phyloP scores from a whole-genome alignment of 2,797 vertebrate genomes.

The Phoebastria nigripes region DNA sequence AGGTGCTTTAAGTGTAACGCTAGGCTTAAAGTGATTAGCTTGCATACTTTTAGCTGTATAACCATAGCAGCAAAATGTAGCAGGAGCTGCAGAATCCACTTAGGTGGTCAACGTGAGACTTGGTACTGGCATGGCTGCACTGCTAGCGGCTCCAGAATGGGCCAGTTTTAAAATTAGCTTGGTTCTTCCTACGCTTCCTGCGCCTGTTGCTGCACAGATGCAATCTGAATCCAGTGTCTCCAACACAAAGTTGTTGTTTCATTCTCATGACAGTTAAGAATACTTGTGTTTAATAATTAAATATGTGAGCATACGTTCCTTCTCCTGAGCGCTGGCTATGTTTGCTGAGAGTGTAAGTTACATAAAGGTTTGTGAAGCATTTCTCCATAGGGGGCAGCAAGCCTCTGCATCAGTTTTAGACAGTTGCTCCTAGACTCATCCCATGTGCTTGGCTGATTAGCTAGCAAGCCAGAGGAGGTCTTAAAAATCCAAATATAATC shows the following conservation, averaged over 20 bases:
- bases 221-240: neutral
- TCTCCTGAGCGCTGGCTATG: neutral
- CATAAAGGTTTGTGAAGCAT: neutral
- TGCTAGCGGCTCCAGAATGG: neutral
- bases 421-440: neutral
- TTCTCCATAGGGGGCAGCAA: slow-evolving; percentile 58
- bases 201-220: neutral
- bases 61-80: neutral
- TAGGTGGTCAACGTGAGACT: neutral
- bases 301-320: neutral
- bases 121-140: neutral
- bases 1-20: neutral
- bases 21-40: neutral
- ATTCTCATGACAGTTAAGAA: neutral
- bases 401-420: neutral
- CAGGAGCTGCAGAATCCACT: neutral
- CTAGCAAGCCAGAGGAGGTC: neutral
- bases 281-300: neutral
- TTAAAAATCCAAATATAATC: neutral
- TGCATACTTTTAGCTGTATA: neutral
- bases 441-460: neutral
- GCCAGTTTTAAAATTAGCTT: neutral
- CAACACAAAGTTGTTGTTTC: neutral
- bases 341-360: neutral
- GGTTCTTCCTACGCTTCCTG: neutral